Evolutionary conservation across 1,140 invertebrate species (phyloP).

Genomic region (Aleiodes sp.): DNA sequence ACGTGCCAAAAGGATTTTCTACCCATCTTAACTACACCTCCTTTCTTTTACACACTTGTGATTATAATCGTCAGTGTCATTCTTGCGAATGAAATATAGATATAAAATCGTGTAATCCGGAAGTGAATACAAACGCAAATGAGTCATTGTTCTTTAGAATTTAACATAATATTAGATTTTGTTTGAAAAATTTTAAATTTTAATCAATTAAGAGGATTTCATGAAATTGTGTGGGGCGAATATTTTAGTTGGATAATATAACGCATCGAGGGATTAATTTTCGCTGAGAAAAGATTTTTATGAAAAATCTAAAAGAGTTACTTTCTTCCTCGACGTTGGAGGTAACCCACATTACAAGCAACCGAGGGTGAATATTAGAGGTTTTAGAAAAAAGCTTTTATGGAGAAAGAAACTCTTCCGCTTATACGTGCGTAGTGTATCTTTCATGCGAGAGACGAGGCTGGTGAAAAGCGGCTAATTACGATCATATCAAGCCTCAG

Average conservation of each 20-base stretch:
- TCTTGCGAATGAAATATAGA: background rate
- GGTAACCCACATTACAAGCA: background rate
- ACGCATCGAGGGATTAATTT: too few species aligned
- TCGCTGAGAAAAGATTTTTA: too few species aligned
- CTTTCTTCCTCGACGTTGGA: too few species aligned
- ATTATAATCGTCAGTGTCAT: constrained; percentile 18
- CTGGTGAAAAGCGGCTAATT: constrained; percentile 49
- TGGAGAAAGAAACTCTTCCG: background rate
- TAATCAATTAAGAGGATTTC: too few species aligned
- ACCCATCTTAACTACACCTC: background rate
- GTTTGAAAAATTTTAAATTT: too few species aligned
- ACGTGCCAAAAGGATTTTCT: constrained; percentile 10
- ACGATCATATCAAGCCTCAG: constrained; percentile 41
- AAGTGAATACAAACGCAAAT: background rate
- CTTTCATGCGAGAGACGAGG: constrained; percentile 40
- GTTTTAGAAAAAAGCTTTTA: background rate
- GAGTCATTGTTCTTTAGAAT: background rate
- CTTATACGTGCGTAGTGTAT: constrained; percentile 42
- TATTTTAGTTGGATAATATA: too few species aligned
- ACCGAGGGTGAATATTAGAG: background rate
- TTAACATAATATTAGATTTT: too few species aligned
- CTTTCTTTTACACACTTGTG: background rate
- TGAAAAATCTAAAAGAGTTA: too few species aligned
- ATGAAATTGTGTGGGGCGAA: too few species aligned
- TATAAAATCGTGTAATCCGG: constrained; percentile 15